Evolutionary conservation across 2,797 vertebrate genomes (phyloP), one percentile per base, ranked within the genome.

Genomic region (Sarcophilus harrisii): DNA sequence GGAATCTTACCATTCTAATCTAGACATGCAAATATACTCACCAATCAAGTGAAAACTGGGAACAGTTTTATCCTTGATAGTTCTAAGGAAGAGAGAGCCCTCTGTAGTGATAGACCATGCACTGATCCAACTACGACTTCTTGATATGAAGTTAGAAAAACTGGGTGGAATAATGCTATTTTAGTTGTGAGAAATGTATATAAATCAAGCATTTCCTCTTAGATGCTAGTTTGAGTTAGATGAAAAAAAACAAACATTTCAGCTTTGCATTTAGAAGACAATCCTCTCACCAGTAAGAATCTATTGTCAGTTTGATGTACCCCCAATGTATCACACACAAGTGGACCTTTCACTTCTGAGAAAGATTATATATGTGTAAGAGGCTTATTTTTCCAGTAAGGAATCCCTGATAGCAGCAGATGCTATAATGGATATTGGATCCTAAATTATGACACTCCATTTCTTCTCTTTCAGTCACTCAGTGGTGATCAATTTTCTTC

Each of bases 321-420:
- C 96, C 90, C 91, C 0, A 97, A 95, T 91, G 92, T 97, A 98
- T 97, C 97, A 55, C 57, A 92, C 93, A 93, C 73, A 60, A 58
- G 13, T 66, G 58, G 58, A 3, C 89, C 95, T 96, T 93, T 95
- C 96, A 91, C 12, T 27, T 96, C 91, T 96, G 73, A 95, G 91
- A 95, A 95, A 94, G 66, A 38, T 73, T 1, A 0, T 92, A 58
- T 91, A 90, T 87, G 93, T 92, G 29, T 96, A 94, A 97, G 66
- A 29, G 91, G 93, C 96, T 94, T 93, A 95, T 38, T 95, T 87
- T 96, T 94, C 32, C 29, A 94, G 92, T 97, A 96, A 90, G 89
- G 32, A 92, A 91, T 97, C 28, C 89, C 94, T 94, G 54, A 95
- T 93, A 94, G 90, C 12, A 94, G 91, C 91, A 96, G 91, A 9